phyloP scores from a whole-genome alignment of 1,140 invertebrate species.

The Magallana ariakensis region DNA sequence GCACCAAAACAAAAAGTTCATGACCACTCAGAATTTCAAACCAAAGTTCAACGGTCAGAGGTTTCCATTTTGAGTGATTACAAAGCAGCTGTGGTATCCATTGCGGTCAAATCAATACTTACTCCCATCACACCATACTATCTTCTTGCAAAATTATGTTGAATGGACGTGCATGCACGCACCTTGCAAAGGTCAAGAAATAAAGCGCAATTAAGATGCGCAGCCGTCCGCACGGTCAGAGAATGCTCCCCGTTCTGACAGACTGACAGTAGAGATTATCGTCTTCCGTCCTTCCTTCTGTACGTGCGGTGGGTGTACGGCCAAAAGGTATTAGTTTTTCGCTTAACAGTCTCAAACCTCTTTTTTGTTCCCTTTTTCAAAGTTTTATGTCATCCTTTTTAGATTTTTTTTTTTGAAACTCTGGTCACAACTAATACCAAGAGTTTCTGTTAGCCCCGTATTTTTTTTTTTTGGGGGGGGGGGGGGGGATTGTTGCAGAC shows the following conservation, averaged over 20 bases:
- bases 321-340: background rate
- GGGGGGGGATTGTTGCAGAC: too few relatives aligned
- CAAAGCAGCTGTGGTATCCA: background rate
- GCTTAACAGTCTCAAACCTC: too few relatives aligned
- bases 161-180: slow-evolving; percentile 14
- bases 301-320: background rate
- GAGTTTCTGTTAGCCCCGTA: too few relatives aligned
- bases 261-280: background rate
- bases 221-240: background rate
- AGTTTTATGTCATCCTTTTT: too few relatives aligned
- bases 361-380: too few relatives aligned
- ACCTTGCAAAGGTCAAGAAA: background rate
- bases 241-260: background rate
- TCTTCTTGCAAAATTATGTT: slow-evolving; percentile 21
- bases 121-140: background rate
- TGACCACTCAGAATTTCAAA: background rate
- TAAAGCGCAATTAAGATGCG: background rate
- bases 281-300: background rate
- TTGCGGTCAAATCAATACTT: slow-evolving; percentile 3
- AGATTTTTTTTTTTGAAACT: too few relatives aligned
- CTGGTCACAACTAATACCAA: too few relatives aligned
- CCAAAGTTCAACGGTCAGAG: background rate
- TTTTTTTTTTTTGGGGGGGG: too few relatives aligned
- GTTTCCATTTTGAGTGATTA: background rate
- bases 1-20: background rate